Evolutionary conservation across 1,140 invertebrate species (phyloP).

Genomic region (Tetragnatha versicolor): DNA sequence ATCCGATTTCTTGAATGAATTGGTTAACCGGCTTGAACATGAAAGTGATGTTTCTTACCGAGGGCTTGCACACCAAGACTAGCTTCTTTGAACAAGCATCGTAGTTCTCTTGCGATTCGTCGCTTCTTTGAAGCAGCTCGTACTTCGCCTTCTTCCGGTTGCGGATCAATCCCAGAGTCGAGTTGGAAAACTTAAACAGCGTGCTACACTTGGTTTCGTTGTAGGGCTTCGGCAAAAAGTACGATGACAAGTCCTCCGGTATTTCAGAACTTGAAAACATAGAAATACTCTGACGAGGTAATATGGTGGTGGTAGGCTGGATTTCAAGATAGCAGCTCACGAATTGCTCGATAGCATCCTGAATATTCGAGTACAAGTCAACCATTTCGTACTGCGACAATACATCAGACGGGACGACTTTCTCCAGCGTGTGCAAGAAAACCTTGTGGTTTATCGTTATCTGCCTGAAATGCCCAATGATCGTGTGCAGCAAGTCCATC

Average conservation of each 20-base stretch:
- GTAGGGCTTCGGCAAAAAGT: not conserved
- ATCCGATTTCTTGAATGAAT: constrained; percentile 81
- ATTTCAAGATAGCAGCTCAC: constrained; percentile 1
- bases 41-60: constrained; percentile 76
- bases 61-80: constrained; percentile 63
- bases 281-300: not conserved
- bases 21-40: constrained; percentile 77
- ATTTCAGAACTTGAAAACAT: constrained; percentile 30
- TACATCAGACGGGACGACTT: not conserved
- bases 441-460: not conserved
- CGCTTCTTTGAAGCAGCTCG: not conserved
- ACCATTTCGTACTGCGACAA: constrained; percentile 68
- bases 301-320: not conserved
- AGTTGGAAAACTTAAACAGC: constrained; percentile 82
- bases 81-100: not conserved
- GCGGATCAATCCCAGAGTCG: constrained; percentile 69
- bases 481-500: constrained; percentile 12
- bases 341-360: constrained; percentile 23
- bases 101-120: not conserved
- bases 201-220: constrained; percentile 54
- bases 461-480: constrained; percentile 15
- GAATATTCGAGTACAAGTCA: constrained; percentile 88
- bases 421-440: constrained; percentile 2
- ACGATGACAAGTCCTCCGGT: not conserved
- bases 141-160: not conserved